phyloP scores from a whole-genome alignment of 2,797 vertebrate genomes.

The Tinamus major region DNA sequence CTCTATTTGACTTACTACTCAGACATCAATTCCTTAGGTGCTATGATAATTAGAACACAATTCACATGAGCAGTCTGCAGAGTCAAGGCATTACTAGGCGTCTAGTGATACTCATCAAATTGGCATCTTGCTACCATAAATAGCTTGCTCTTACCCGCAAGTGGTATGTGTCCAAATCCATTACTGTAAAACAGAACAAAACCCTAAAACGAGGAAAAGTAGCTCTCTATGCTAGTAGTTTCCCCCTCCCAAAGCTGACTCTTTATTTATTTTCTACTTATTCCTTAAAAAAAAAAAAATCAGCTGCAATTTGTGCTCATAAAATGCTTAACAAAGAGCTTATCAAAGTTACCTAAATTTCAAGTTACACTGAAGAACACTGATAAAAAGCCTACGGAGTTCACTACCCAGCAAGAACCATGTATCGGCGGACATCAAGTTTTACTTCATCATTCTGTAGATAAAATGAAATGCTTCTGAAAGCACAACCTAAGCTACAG shows the following conservation, averaged over 20 bases:
- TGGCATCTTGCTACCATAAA: not conserved
- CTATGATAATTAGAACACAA: not conserved
- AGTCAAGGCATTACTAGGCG: not conserved
- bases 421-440: not conserved
- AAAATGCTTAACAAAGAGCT: not conserved
- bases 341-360: constrained; percentile 8
- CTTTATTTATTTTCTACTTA: not conserved
- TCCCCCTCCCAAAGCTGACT: not conserved
- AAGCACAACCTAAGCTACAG: not conserved
- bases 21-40: not conserved
- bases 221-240: not conserved
- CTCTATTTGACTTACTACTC: not conserved
- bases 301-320: not conserved
- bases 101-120: not conserved
- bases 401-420: not conserved
- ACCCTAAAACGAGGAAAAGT: not conserved
- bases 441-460: not conserved
- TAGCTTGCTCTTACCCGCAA: not conserved
- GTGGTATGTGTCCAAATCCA: not conserved
- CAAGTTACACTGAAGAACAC: not conserved
- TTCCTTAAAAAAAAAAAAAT: not conserved
- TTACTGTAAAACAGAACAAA: not conserved
- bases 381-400: not conserved
- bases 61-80: not conserved
- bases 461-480: constrained; percentile 4